phyloP scores from a whole-genome alignment of 2,113 vertebrate genomes.

The Pterocles burchelli region DNA sequence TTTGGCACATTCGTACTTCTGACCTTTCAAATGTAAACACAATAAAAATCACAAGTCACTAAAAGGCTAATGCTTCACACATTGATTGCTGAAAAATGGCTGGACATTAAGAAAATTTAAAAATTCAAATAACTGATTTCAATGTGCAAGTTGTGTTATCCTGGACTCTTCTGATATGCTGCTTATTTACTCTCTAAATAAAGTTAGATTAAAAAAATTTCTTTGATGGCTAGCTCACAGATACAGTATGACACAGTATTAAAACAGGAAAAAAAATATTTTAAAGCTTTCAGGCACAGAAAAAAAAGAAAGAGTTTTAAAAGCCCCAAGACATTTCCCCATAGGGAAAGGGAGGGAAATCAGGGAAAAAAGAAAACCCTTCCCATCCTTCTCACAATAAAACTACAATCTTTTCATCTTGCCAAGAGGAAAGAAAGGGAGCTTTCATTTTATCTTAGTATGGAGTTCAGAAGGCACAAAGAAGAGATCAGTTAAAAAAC shows the following conservation, averaged over 20 bases:
- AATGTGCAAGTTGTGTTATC: background rate
- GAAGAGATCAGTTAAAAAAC: background rate
- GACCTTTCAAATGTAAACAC: slow-evolving; percentile 77
- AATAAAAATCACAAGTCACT: background rate
- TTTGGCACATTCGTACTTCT: slow-evolving; percentile 95
- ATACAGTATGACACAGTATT: background rate
- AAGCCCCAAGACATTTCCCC: background rate
- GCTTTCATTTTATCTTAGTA: background rate
- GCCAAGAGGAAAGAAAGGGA: background rate
- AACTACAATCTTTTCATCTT: background rate
- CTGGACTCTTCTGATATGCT: background rate
- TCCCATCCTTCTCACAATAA: background rate
- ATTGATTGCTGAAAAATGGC: background rate
- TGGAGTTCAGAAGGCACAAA: background rate
- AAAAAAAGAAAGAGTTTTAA: too few relatives aligned
- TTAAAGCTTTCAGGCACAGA: too few relatives aligned
- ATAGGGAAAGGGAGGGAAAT: background rate
- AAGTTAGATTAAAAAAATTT: background rate
- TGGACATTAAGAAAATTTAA: background rate
- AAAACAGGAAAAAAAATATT: background rate
- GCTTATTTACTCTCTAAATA: background rate
- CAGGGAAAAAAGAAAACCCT: background rate
- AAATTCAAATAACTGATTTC: background rate
- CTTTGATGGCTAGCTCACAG: background rate
- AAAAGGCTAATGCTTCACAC: background rate